Evolutionary conservation across 2,888 invertebrate genomes (phyloP).

Genomic region (Gryllus longicercus): DNA sequence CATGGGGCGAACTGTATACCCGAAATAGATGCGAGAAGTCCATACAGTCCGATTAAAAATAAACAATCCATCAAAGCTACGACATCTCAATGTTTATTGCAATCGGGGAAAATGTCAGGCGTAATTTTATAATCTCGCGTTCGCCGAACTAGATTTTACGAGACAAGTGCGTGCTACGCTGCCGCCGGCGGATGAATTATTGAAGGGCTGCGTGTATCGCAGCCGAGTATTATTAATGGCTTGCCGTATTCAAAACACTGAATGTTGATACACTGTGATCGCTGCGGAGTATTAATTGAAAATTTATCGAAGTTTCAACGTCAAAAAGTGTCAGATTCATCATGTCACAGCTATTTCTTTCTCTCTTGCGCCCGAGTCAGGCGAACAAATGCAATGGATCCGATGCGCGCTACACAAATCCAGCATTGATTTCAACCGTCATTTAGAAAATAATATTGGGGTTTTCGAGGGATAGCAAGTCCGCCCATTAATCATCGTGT

Average conservation of each 20-base stretch:
- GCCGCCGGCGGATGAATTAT: conserved; percentile 34
- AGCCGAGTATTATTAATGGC: conserved; percentile 32
- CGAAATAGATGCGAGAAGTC: conserved; percentile 11
- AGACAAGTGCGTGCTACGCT: conserved; percentile 27
- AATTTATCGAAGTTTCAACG: conserved; percentile 37
- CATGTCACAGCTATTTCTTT: conserved; percentile 28
- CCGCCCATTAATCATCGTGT: conserved; percentile 17
- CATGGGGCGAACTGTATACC: background rate
- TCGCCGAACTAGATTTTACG: conserved; percentile 29
- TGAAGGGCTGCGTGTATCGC: conserved; percentile 35
- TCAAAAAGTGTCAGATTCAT: conserved; percentile 37
- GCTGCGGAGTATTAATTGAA: conserved; percentile 35
- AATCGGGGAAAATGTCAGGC: conserved; percentile 35
- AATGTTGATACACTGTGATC: conserved; percentile 31
- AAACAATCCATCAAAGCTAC: conserved; percentile 35
- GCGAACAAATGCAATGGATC: conserved; percentile 27
- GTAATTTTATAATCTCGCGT: conserved; percentile 37
- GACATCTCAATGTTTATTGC: conserved; percentile 36
- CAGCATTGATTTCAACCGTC: conserved; percentile 31
- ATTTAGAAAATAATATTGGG: conserved; percentile 27
- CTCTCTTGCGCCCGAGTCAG: conserved; percentile 22
- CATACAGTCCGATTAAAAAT: conserved; percentile 31
- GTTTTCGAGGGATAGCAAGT: conserved; percentile 17
- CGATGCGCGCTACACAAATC: conserved; percentile 30
- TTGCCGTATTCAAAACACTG: conserved; percentile 30